Conservation (phyloP, 2,113 vertebrate genomes). For the Dunckerocampus dactyliophorus region DNA sequence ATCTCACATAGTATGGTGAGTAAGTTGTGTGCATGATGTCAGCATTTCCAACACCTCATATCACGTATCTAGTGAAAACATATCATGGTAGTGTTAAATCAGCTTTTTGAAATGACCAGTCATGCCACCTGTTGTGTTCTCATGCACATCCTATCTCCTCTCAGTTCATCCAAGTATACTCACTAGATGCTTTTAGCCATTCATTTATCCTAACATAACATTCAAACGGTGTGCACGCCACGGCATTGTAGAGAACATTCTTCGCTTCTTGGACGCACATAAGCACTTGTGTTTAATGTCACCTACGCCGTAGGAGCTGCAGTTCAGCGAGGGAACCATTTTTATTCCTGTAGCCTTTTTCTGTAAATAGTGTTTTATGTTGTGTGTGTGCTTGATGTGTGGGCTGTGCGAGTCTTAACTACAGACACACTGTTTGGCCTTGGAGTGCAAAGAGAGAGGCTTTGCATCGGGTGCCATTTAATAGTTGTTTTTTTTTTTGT, state of each 20-base stretch:
- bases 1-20: not conserved
- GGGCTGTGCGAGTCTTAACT: not conserved
- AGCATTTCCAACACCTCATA: slow-evolving; percentile 6
- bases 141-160: slow-evolving; percentile 49
- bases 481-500: not conserved
- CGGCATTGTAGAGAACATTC: slow-evolving; percentile 32
- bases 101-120: slow-evolving; percentile 33
- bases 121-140: slow-evolving; percentile 9
- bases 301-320: slow-evolving; percentile 18
- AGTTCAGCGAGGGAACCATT: slow-evolving; percentile 23
- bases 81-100: slow-evolving; percentile 4
- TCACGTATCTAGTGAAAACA: slow-evolving; percentile 13
- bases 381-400: slow-evolving; percentile 16
- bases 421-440: not conserved
- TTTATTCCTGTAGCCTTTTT: slow-evolving; percentile 27
- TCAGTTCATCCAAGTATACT: slow-evolving; percentile 20
- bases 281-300: slow-evolving; percentile 16
- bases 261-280: slow-evolving; percentile 24
- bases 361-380: slow-evolving; percentile 27
- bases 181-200: slow-evolving; percentile 18
- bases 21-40: not conserved
- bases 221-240: slow-evolving; percentile 42
- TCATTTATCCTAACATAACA: slow-evolving; percentile 19
- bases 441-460: slow-evolving; percentile 1
- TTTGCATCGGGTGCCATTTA: not conserved